Percentiles rank a stretch among this genome's conserved stretches.
phyloP scores from a whole-genome alignment of 2,797 vertebrate species.

The Aulostomus chinensis region DNA sequence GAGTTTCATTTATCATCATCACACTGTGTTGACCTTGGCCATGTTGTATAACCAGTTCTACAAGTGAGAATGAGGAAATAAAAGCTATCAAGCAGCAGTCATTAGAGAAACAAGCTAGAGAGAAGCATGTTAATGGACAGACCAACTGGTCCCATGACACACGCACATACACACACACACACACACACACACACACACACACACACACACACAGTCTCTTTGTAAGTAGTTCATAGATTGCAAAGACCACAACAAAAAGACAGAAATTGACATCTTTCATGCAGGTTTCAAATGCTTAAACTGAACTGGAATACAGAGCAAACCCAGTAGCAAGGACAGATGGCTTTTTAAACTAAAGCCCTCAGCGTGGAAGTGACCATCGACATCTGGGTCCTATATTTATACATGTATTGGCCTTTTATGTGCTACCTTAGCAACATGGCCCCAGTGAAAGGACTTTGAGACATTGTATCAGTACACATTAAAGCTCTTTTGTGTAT shows the following conservation, averaged over 20 bases:
- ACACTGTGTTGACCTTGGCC: conserved; percentile 54
- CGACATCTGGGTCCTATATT: background rate
- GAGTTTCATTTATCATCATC: conserved; percentile 43
- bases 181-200: conserved; percentile 2
- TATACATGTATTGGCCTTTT: too few species aligned
- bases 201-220: background rate
- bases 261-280: conserved; percentile 1
- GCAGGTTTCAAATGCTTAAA: background rate
- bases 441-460: too few species aligned
- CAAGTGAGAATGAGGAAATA: conserved; percentile 46
- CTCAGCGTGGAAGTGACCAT: background rate
- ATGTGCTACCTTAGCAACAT: too few species aligned
- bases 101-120: conserved; percentile 42
- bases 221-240: conserved; percentile 3
- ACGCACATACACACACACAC: too few species aligned
- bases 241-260: conserved; percentile 1
- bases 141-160: conserved; percentile 1
- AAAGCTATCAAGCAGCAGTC: conserved; percentile 48
- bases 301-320: background rate
- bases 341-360: background rate
- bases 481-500: too few species aligned
- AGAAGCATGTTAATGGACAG: conserved; percentile 41
- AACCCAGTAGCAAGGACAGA: background rate
- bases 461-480: too few species aligned
- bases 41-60: conserved; percentile 41